Evolutionary conservation across 2,797 vertebrate genomes (phyloP), one percentile per base, ranked within the genome.

Genomic region (Kryptopterus vitreolus): DNA sequence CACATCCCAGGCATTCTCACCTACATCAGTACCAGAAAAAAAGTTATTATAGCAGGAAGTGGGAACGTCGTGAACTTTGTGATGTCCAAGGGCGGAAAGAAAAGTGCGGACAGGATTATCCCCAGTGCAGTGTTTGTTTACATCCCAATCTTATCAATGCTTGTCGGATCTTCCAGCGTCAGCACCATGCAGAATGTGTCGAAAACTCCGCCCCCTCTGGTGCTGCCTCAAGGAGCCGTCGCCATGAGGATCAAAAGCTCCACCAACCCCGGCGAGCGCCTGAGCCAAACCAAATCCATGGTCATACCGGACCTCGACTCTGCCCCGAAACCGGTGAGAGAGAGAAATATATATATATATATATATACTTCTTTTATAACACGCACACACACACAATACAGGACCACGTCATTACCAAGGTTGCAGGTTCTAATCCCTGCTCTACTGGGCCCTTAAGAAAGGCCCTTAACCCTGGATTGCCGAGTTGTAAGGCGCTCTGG

Each of bases 211-310:
- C 71, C 57, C 7, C 29, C 90, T 84, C 89, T 89, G 87, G 87
- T 91, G 81, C 88, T 92, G 77, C 87, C 81, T 22, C 87, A 88
- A 0, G 94, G 92, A 70, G 85, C 89, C 2, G 95, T 98, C 82
- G 95, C 96, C 89, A 91, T 96, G 93, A 95, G 96, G 83, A 91
- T 94, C 58, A 98, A 95, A 90, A 94, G 82, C 87, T 86, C 87
- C 83, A 90, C 90, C 26, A 92, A 88, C 77, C 85, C 92, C 69
- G 93, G 92, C 0, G 96, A 97, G 11, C 94, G 96, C 46, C 93
- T 95, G 76, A 97, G 95, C 85, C 97, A 98, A 91, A 96, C 95
- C 86, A 97, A 95, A 91, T 98, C 97, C 31, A 95, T 98, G 96
- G 94, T 98, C 81, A 91, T 98, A 24, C 92, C 94, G 0, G 96